Percentiles rank a stretch among this genome's conserved stretches.
Evolutionary conservation across 1,140 invertebrate species (phyloP).

Genomic region (Muscidifurax raptorellus): DNA sequence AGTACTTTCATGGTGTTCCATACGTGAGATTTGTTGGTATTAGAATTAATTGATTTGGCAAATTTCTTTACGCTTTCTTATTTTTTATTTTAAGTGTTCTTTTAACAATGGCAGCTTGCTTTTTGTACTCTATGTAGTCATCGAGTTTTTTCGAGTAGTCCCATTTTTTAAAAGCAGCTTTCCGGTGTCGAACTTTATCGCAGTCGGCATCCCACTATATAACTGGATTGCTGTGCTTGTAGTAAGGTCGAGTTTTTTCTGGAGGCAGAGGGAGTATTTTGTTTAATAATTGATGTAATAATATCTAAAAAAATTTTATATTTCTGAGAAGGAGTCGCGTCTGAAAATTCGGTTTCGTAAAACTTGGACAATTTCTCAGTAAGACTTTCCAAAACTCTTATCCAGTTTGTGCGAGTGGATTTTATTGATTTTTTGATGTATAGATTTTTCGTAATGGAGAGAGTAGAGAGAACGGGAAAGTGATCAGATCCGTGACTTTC

Average conservation of each 20-base stretch:
- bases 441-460: not conserved
- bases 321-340: not conserved
- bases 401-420: not conserved
- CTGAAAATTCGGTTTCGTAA: not conserved
- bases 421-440: not conserved
- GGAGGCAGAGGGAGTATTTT: no score
- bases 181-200: constrained; percentile 22
- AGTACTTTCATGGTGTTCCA: constrained; percentile 23
- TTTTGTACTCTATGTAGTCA: constrained; percentile 47
- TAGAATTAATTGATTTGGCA: not conserved
- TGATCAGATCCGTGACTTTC: not conserved
- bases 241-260: not conserved
- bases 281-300: not conserved
- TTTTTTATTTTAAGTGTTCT: constrained; percentile 47
- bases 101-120: constrained; percentile 31
- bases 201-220: constrained; percentile 51
- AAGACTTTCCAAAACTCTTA: not conserved
- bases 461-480: not conserved
- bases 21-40: not conserved
- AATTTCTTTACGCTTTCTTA: constrained; percentile 15
- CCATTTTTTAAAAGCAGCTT: constrained; percentile 52
- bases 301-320: not conserved
- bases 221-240: constrained; percentile 26
- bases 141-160: constrained; percentile 25
- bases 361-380: not conserved